Base-by-base conservation (phyloP, 2,888 invertebrate genomes). In the Timema cristinae region DNA sequence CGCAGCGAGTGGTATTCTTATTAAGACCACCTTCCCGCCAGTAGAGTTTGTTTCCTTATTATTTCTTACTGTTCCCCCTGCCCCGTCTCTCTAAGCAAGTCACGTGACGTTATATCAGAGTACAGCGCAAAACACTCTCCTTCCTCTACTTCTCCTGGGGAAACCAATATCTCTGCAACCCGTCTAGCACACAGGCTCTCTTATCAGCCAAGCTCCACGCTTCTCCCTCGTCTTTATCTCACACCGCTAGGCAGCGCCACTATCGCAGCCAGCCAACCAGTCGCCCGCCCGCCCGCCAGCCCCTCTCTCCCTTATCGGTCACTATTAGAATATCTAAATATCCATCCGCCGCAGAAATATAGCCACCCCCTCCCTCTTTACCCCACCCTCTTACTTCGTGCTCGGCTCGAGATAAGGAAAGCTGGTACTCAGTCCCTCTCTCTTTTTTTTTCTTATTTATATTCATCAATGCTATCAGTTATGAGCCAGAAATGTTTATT, bases 321-420 rank as follows among this genome's bases (percentile, higher is more conserved):
- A 78, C 79, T 78, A 79, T 79, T 79, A 79, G 79, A 79, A 79
- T 79, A 79, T 79, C 79, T 79, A 79, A 79, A 79, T 79, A 79
- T 79, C 78, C 79, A 78, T 78, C 78, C 79, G 72, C 74, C 73
- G 70, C 70, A 75, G 73, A 75, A 75, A 75, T 75, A 73, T 75
- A 75, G 73, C 72, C 71, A 73, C 74, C 71, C 70, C 63, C 72
- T 72, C 70, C 48, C 63, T 32, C 63, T 16, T n/a, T 63, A 32
- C 10, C 63, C 11, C 6, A 47, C 32, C 48, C 63, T 63, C 8
- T 63, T 48, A 10, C 32, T 6, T 15, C 32, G 15, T n/a, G 16
- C 16, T 32, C 10, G 10, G 16, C 16, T n/a, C 47, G 70, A 61
- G 73, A 73, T 73, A 73, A 73, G 71, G 67, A 73, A 71, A 69